Percentiles rank a stretch among this genome's conserved stretches.
Evolutionary conservation across 2,888 invertebrate species (phyloP).

Genomic region (Parnassius mnemosyne): DNA sequence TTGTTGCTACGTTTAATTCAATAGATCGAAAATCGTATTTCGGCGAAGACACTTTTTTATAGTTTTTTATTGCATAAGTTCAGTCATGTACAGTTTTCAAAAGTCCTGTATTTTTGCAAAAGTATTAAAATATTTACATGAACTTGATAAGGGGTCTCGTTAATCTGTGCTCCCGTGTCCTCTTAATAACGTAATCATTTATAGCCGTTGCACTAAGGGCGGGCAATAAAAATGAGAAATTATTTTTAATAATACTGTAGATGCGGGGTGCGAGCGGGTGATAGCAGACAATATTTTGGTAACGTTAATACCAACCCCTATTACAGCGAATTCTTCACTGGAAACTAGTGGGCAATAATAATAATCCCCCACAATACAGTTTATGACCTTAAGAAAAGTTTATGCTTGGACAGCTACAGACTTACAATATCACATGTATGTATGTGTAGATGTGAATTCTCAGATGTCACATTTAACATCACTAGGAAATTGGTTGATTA

Average conservation of each 20-base stretch:
- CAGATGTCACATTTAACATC: no score
- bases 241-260: slow-evolving; percentile 77
- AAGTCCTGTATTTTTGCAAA: no score
- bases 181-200: slow-evolving; percentile 54
- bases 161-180: slow-evolving; percentile 23
- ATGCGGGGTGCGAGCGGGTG: slow-evolving; percentile 43
- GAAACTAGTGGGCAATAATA: slow-evolving; percentile 61
- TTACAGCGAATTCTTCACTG: slow-evolving; percentile 64
- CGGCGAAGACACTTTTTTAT: no score
- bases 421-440: slow-evolving; percentile 29
- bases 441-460: no score
- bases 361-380: slow-evolving; percentile 57
- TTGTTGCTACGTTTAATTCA: no score
- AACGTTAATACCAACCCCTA: slow-evolving; percentile 58
- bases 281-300: slow-evolving; percentile 65
- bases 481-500: no score
- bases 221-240: slow-evolving; percentile 79
- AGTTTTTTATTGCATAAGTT: no score
- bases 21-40: no score
- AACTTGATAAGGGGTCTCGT: slow-evolving; percentile 4
- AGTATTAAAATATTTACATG: background rate
- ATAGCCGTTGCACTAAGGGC: slow-evolving; percentile 55
- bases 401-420: slow-evolving; percentile 53
- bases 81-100: no score
- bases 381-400: slow-evolving; percentile 60